Percentiles rank a stretch among this genome's conserved stretches.
Evolutionary conservation across 2,888 invertebrate species (phyloP).

Genomic region (Agrenia bidenticulata): DNA sequence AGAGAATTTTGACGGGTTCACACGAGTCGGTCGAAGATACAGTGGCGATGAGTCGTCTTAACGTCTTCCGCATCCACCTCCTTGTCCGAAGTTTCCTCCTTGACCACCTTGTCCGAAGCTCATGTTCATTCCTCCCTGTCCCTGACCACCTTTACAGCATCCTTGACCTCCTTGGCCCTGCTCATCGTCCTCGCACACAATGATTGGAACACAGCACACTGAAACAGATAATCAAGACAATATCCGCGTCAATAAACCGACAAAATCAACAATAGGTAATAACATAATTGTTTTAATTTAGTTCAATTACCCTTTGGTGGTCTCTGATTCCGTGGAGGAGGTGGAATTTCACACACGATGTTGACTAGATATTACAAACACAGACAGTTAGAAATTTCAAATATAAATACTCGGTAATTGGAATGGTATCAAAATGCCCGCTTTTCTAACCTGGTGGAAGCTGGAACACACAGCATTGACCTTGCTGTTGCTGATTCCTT

Average conservation of each 20-base stretch:
- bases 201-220: constrained; percentile 52
- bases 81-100: background rate
- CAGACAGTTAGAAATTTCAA: background rate
- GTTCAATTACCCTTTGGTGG: constrained; percentile 42
- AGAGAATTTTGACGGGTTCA: too few species aligned
- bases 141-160: too few species aligned
- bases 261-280: too few species aligned
- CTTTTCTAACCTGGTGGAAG: constrained; percentile 46
- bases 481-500: constrained; percentile 46
- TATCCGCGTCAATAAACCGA: too few species aligned
- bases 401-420: background rate
- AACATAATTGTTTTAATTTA: background rate
- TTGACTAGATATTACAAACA: constrained; percentile 15
- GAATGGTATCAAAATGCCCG: background rate
- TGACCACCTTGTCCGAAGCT: constrained; percentile 4
- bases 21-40: too few species aligned
- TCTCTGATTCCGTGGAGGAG: constrained; percentile 48
- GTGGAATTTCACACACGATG: constrained; percentile 48
- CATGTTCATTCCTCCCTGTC: background rate
- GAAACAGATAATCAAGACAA: background rate
- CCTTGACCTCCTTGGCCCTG: constrained; percentile 19
- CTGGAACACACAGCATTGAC: constrained; percentile 53
- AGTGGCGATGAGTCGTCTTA: too few species aligned
- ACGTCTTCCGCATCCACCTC: too few species aligned
- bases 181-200: constrained; percentile 51